phyloP scores from a whole-genome alignment of 2,888 invertebrate genomes.

The Resseliella maxima region DNA sequence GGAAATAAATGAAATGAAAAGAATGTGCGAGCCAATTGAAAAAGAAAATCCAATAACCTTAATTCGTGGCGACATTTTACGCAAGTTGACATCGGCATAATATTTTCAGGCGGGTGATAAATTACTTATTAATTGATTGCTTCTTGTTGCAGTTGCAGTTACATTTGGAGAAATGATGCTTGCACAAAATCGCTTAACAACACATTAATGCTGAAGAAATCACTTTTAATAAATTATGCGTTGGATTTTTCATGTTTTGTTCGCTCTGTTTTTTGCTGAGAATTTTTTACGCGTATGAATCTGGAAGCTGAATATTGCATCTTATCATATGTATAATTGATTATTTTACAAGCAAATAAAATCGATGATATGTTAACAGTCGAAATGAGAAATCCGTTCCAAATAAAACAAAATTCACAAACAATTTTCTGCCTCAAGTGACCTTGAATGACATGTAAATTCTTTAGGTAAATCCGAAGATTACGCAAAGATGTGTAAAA shows the following conservation, averaged over 20 bases:
- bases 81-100: conserved; percentile 23
- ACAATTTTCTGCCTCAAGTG: neutral
- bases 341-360: neutral
- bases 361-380: neutral
- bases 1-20: neutral
- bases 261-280: neutral
- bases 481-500: conserved; percentile 26
- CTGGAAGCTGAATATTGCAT: neutral
- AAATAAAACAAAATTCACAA: neutral
- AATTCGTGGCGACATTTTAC: conserved; percentile 40
- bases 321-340: neutral
- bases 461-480: neutral
- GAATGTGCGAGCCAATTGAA: neutral
- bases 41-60: conserved; percentile 53
- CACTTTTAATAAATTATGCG: conserved; percentile 39
- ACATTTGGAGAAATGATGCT: neutral
- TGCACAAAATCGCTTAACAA: neutral
- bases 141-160: neutral
- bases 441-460: neutral
- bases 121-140: conserved; percentile 53
- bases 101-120: conserved; percentile 53
- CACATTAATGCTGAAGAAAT: neutral
- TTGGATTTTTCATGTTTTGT: neutral
- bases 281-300: neutral
- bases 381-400: neutral